Conservation (phyloP, 1,140 invertebrate genomes). For the Cardiocondyla obscurior region DNA sequence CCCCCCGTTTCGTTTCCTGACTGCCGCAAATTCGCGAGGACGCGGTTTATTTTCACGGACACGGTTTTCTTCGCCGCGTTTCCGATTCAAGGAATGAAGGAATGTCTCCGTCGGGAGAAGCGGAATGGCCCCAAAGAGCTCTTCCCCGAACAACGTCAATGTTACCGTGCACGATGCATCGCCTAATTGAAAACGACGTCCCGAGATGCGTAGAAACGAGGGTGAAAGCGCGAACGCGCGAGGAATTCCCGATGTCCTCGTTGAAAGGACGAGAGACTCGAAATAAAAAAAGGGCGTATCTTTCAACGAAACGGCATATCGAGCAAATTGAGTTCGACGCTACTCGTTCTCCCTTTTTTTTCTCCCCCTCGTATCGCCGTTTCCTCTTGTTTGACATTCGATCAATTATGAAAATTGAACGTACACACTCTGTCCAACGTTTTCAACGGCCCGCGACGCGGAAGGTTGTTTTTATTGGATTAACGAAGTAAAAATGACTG, state of each 20-base stretch:
- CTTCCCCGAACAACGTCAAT: conserved; percentile 18
- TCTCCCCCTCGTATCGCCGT: neutral
- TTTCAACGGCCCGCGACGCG: neutral
- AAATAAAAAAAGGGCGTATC: conserved; percentile 47
- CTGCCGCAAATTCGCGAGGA: conserved; percentile 32
- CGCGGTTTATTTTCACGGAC: conserved; percentile 56
- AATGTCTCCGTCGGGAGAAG: conserved; percentile 52
- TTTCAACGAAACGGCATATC: conserved; percentile 2
- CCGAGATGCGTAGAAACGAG: conserved; percentile 10
- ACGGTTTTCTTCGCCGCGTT: conserved; percentile 56
- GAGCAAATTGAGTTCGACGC: conserved; percentile 38
- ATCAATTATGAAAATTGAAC: conserved; percentile 50
- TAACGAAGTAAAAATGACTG: neutral
- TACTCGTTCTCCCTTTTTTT: neutral
- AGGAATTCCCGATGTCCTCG: conserved; percentile 25
- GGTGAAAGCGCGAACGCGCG: conserved; percentile 11
- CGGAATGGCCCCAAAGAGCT: conserved; percentile 51
- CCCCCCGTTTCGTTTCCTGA: neutral
- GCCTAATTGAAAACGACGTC: conserved; percentile 69
- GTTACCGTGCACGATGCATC: conserved; percentile 56
- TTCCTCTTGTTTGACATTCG: conserved; percentile 23
- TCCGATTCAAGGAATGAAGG: conserved; percentile 46
- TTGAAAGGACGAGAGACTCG: conserved; percentile 12
- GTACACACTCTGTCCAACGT: neutral
- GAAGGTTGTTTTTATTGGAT: neutral